Evolutionary conservation across 2,113 vertebrate species (phyloP), one percentile per base, ranked within the genome.

Genomic region (Clarias batrachus): DNA sequence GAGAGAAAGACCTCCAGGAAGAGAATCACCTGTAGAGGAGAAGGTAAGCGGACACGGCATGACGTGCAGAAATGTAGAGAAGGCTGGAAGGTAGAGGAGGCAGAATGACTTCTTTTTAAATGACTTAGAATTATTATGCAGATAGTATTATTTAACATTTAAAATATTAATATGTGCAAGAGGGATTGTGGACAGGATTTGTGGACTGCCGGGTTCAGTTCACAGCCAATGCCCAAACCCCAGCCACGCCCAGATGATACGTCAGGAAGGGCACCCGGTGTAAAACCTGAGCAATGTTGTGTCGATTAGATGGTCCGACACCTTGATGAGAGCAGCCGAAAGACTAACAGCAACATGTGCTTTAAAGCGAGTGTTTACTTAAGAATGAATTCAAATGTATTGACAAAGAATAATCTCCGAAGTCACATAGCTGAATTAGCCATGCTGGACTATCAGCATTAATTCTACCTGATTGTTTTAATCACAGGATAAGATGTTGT

Each of bases 1-100:
- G 60, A 92, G 93, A 90, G 94, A 93, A 87, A 92, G 94, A 76
- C 94, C 94, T 4, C 92, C 93, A 83, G 94, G 95, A 85, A 91
- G 93, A 83, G 95, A 96, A 92, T 92, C 94, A 73, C 90, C 92
- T 89, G 91, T 90, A 48, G 94, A 94, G 92, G 79, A 91, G 85
- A 88, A 71, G 87, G 87, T 88, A 86, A 7, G 57, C 14, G 70
- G 25, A 79, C 60, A 27, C 17, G 1, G 11, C n/a, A 48, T 48
- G 48, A 48, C 41, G 5, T 48, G 41, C 41, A 48, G 41, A 48
- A 48, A 48, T 48, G 41, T 48, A 48, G 41, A 48, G 5, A 48
- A 48, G 41, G 41, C 41, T 48, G 41, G 6, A 48, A 48, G 48
- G 48, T 48, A 48, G 7, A 48, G 48, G 7, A 48, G 48, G 48